Percentiles rank a stretch among this genome's conserved stretches.
Evolutionary conservation across 1,140 invertebrate genomes (phyloP).

Genomic region (Drosophila hydei): DNA sequence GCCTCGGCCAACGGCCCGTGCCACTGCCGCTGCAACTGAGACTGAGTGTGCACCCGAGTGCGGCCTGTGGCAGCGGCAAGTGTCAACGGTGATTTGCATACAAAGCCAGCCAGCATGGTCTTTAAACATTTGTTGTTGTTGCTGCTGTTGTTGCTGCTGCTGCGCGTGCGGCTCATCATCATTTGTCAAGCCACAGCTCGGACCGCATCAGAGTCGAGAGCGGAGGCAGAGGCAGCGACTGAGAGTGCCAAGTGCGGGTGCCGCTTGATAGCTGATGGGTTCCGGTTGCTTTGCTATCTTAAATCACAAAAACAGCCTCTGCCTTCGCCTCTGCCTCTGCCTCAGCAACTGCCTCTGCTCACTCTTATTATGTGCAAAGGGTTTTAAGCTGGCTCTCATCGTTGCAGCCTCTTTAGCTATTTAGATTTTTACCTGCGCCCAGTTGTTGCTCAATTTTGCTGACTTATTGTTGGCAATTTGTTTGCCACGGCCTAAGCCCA

Average conservation of each 20-base stretch:
- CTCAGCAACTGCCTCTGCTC: conserved; percentile 8
- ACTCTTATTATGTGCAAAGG: conserved; percentile 38
- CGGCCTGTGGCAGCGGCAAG: conserved; percentile 24
- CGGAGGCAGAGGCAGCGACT: background rate
- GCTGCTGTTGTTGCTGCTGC: conserved; percentile 20
- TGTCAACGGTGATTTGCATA: conserved; percentile 54
- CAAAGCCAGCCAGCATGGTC: conserved; percentile 40
- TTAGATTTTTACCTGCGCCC: conserved; percentile 21
- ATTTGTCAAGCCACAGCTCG: conserved; percentile 33
- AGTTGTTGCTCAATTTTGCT: conserved; percentile 44
- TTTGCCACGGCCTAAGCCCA: conserved; percentile 23
- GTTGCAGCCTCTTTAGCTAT: conserved; percentile 1
- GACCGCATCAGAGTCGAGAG: background rate
- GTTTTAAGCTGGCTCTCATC: conserved; percentile 33
- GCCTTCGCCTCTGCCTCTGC: background rate
- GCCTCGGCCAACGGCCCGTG: conserved; percentile 3
- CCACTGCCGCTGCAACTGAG: conserved; percentile 6
- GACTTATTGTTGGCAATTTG: conserved; percentile 47
- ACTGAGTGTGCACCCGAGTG: background rate
- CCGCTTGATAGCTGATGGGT: conserved; percentile 25
- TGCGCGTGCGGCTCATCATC: conserved; percentile 52
- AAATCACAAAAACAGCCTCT: conserved; percentile 24
- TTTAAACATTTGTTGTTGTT: conserved; percentile 25
- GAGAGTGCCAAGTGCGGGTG: conserved; percentile 35
- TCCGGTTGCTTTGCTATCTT: conserved; percentile 40